Conservation (phyloP, 2,797 vertebrate genomes). For the Pteronotus mesoamericanus region DNA sequence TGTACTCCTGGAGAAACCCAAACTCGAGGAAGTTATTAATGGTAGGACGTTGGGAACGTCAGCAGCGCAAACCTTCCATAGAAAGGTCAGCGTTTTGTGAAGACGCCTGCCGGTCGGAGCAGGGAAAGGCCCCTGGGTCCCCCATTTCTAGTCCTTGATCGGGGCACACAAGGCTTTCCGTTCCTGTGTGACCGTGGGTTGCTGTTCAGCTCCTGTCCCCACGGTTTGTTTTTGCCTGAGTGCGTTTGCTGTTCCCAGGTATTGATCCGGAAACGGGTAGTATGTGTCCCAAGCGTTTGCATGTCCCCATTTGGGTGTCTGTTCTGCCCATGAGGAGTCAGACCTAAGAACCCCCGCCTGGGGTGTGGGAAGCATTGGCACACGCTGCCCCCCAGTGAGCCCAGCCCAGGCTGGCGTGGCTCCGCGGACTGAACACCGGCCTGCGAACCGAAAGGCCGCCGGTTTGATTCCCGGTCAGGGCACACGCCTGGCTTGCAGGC, state of each 20-base stretch:
- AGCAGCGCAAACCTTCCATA: not conserved
- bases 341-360: not conserved
- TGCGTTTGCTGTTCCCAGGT: not conserved
- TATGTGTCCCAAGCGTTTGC: not conserved
- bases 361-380: not conserved
- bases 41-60: not conserved
- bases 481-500: too few relatives aligned
- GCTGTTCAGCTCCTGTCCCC: not conserved
- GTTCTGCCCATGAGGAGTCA: not conserved
- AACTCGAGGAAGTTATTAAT: not conserved
- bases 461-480: too few relatives aligned
- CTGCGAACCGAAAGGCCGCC: too few relatives aligned
- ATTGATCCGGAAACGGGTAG: not conserved
- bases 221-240: not conserved
- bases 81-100: not conserved
- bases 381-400: not conserved
- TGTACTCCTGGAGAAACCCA: not conserved
- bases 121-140: too few relatives aligned
- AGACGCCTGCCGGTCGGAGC: not conserved
- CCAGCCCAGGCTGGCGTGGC: not conserved
- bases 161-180: not conserved
- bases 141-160: not conserved
- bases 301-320: not conserved
- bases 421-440: too few relatives aligned
- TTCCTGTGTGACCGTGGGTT: not conserved